Percentiles rank a stretch among this genome's conserved stretches.
Evolutionary conservation across 2,888 invertebrate species (phyloP).

Genomic region (Pseudococcus viburni): DNA sequence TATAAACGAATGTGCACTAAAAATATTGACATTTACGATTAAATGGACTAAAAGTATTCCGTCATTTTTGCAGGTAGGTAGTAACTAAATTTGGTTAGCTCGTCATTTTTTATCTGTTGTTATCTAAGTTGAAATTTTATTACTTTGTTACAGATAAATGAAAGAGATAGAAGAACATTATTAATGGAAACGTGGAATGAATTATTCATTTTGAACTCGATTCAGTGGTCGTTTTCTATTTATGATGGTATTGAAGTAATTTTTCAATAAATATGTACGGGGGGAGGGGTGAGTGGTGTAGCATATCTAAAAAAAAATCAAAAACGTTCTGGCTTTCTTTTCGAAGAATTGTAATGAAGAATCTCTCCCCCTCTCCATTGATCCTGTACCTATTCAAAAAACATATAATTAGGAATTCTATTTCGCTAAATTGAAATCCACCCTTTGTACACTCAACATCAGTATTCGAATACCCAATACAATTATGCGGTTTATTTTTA

Average conservation of each 20-base stretch:
- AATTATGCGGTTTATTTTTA: not conserved
- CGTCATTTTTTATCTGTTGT: not conserved
- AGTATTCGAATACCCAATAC: no score
- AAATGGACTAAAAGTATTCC: slow-evolving; percentile 86
- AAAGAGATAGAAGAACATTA: slow-evolving; percentile 79
- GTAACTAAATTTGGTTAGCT: not conserved
- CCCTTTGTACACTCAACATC: no score
- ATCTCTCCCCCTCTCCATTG: no score
- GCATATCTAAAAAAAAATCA: no score
- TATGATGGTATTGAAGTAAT: slow-evolving; percentile 77
- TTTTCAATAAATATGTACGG: not conserved
- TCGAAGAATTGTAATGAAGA: no score
- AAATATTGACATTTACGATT: slow-evolving; percentile 82
- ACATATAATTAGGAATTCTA: no score
- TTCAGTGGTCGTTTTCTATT: slow-evolving; percentile 84
- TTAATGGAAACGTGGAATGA: slow-evolving; percentile 88
- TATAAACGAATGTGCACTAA: slow-evolving; percentile 81
- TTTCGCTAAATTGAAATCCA: no score
- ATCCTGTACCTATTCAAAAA: no score
- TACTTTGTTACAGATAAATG: slow-evolving; percentile 72
- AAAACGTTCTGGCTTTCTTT: no score
- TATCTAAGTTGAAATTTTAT: not conserved
- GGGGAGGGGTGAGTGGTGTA: no score
- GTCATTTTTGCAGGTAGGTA: slow-evolving; percentile 79
- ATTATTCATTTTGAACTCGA: slow-evolving; percentile 85